A percentile compares a stretch with the other conserved stretches of the same genome.
phyloP scores from a whole-genome alignment of 1,140 invertebrate genomes.

The Anadara kagoshimensis region DNA sequence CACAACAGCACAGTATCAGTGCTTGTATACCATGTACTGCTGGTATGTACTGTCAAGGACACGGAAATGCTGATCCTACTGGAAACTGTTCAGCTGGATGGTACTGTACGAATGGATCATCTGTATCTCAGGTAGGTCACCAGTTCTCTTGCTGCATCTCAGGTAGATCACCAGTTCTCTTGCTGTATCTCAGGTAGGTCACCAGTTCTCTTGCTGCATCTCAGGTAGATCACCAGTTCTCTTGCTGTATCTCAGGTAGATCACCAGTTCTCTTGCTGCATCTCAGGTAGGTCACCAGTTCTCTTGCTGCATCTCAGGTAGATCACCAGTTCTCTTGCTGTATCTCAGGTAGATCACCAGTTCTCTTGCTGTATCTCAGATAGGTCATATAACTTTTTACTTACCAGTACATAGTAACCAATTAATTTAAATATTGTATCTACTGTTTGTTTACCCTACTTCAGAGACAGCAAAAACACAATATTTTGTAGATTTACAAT shows the following conservation, averaged over 20 bases:
- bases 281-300: conserved; percentile 68
- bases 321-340: conserved; percentile 11
- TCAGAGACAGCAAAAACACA: no score
- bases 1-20: conserved; percentile 45
- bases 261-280: no score
- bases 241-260: conserved; percentile 55
- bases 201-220: no score
- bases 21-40: conserved; percentile 59
- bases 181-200: conserved; percentile 49
- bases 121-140: conserved; percentile 48
- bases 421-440: no score
- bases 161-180: conserved; percentile 67
- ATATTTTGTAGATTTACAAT: no score
- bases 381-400: no score
- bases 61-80: conserved; percentile 62
- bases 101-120: conserved; percentile 67
- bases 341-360: no score
- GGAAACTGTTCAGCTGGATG: conserved; percentile 65
- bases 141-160: no score
- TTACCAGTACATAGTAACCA: no score
- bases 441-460: no score
- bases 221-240: conserved; percentile 67
- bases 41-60: conserved; percentile 67
- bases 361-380: no score
- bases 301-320: conserved; percentile 55